Evolutionary conservation across 1,140 invertebrate species (phyloP), one percentile per base, ranked within the genome.

Genomic region (Bombus picipes): DNA sequence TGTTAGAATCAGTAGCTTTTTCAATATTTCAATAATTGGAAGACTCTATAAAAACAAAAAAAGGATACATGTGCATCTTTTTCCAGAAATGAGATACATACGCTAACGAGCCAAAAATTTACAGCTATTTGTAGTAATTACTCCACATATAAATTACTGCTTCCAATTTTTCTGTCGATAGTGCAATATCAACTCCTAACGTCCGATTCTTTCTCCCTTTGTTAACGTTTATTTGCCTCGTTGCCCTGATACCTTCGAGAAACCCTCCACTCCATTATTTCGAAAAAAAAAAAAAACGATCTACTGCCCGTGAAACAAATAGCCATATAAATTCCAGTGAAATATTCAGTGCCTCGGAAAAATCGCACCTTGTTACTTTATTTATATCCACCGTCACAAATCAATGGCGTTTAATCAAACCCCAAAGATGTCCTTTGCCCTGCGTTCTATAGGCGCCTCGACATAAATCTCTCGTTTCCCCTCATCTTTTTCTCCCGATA

Each of bases 401-500:
- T 82, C 81, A 75, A n/a, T 66, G 59, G 15, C 22, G 57, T 75
- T 82, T 66, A 83, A 83, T 83, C 81, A 75, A 53, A 76, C 66
- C 39, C 71, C 34, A 66, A 66, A 59, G 57, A 47, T 75, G 39
- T 53, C 15, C 57, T 53, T 25, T 37, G 10, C 5, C 66, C 37
- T 2, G n/a, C 25, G 28, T 8, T 5, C 32, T 53, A 1, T 18
- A 28, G 6, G 1, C 34, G 15, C 32, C 71, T 41, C 15, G 2
- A 32, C 73, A 77, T 68, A 57, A 76, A 83, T 83, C 39, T 39
- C 32, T 68, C 73, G 18, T 25, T n/a, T 39, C 8, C 34, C 43
- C 10, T 68, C 76, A 6, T 32, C 47, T 25, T 65, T 25, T n/a
- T 66, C 6, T 66, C 13, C 1, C n/a, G 47, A 53, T 53, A 53